phyloP scores from a whole-genome alignment of 2,888 invertebrate species.

The Rugalucina vietnamica region DNA sequence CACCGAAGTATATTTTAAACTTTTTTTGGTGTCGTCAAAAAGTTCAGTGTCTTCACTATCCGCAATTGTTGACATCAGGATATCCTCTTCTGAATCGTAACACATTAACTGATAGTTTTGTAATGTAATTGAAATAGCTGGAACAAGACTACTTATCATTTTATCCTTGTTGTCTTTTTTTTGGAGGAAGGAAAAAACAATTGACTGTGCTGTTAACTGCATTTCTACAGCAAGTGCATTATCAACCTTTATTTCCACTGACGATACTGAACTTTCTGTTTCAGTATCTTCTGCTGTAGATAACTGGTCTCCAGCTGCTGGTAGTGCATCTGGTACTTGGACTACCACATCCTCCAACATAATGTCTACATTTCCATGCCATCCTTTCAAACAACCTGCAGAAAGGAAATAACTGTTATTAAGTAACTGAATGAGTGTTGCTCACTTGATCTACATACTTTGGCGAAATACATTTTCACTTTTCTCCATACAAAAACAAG shows the following conservation, averaged over 20 bases:
- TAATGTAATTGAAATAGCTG: not conserved
- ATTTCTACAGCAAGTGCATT: not conserved
- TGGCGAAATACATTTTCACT: too few relatives aligned
- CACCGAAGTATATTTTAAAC: not conserved
- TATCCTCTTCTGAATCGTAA: not conserved
- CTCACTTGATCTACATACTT: too few relatives aligned
- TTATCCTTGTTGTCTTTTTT: not conserved
- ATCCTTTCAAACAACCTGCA: not conserved
- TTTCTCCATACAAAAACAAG: too few relatives aligned
- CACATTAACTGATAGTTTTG: not conserved
- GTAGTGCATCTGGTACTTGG: not conserved
- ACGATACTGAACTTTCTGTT: not conserved
- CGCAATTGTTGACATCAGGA: not conserved
- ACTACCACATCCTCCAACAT: not conserved
- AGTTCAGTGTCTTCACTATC: not conserved
- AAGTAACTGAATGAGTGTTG: not conserved
- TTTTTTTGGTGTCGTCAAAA: not conserved
- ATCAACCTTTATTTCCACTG: not conserved
- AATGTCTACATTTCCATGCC: not conserved
- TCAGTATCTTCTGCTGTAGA: not conserved
- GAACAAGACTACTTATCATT: not conserved
- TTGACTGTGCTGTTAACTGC: not conserved
- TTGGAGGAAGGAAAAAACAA: not conserved
- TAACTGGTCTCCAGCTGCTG: not conserved
- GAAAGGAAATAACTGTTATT: not conserved